Conservation (phyloP, 2,113 vertebrate genomes). For the Mesembrinibis cayennensis region DNA sequence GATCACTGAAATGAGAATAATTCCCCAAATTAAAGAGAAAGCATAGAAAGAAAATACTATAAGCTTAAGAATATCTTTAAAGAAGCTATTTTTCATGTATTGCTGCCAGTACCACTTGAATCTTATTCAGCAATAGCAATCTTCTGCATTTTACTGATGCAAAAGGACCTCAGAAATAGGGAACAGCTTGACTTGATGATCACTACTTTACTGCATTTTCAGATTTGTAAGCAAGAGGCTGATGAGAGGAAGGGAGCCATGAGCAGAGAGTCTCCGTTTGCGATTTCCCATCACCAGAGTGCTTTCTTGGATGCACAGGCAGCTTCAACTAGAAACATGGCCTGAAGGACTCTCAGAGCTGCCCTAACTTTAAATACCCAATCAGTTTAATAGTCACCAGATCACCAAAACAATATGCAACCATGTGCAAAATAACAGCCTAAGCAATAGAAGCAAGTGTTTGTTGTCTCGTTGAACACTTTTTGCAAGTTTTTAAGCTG, state of each 20-base stretch:
- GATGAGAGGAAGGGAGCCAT: not conserved
- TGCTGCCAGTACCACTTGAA: not conserved
- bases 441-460: not conserved
- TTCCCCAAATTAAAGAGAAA: not conserved
- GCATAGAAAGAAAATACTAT: not conserved
- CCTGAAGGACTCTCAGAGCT: not conserved
- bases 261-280: accelerated
- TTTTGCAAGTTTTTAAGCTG: not conserved
- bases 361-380: not conserved
- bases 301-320: not conserved
- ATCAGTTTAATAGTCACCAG: not conserved
- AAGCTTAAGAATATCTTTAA: not conserved
- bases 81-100: not conserved
- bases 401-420: not conserved
- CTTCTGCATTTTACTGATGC: not conserved
- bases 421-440: not conserved
- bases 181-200: not conserved
- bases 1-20: not conserved
- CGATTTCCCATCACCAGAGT: accelerated
- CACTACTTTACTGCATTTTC: not conserved
- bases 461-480: not conserved
- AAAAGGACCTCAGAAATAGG: not conserved
- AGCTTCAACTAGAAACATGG: not conserved
- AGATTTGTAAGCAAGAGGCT: not conserved
- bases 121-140: not conserved